Evolutionary conservation across 2,113 vertebrate genomes (phyloP).

Genomic region (Triplophysa dalaica): DNA sequence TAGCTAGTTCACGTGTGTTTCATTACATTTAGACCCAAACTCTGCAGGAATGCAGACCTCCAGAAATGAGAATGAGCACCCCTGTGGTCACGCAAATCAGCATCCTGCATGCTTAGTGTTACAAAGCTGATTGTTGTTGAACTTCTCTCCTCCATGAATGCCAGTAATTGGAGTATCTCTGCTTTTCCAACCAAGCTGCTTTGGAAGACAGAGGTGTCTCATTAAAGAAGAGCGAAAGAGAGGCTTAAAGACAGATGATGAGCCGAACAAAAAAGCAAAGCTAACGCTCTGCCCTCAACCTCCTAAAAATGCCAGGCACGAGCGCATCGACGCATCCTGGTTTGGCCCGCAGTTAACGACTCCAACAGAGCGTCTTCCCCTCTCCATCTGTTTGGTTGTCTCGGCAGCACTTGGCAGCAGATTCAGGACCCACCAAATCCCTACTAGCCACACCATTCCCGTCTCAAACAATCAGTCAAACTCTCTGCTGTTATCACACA

Average conservation of each 20-base stretch:
- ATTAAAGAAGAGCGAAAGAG: slow-evolving; percentile 15
- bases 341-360: slow-evolving; percentile 19
- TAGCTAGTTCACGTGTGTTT: slow-evolving; percentile 29
- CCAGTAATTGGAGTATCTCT: slow-evolving; percentile 23
- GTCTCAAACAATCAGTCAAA: slow-evolving; percentile 2
- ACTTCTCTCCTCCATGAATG: slow-evolving; percentile 16
- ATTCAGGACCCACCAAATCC: slow-evolving; percentile 33
- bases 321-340: background rate
- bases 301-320: slow-evolving; percentile 10
- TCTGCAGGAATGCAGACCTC: background rate
- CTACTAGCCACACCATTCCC: slow-evolving; percentile 4
- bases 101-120: slow-evolving; percentile 12
- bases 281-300: background rate
- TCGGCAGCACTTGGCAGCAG: slow-evolving; percentile 35
- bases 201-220: slow-evolving; percentile 16
- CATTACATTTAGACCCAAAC: background rate
- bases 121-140: slow-evolving; percentile 25
- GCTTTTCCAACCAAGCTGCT: background rate
- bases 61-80: background rate
- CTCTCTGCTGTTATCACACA: background rate
- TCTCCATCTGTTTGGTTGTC: slow-evolving; percentile 29
- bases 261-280: slow-evolving; percentile 11
- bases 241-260: slow-evolving; percentile 28
- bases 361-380: slow-evolving; percentile 28
- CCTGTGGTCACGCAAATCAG: slow-evolving; percentile 14